Conservation (phyloP, 2,888 invertebrate genomes). For the Amphiduros pacificus region DNA sequence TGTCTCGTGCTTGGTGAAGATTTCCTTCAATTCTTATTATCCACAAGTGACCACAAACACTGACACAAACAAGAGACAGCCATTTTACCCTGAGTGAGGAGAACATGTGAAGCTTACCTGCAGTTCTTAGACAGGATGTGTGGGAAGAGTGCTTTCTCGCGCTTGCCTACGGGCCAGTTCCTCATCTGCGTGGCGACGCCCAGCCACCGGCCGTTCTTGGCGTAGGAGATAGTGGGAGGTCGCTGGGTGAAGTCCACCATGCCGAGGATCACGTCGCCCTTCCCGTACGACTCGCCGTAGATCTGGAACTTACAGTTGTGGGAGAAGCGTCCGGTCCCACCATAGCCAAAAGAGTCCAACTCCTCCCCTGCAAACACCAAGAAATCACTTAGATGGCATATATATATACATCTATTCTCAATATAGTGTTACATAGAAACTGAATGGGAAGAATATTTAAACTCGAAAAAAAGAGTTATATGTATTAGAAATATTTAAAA, state of each 20-base stretch:
- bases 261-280: constrained; percentile 79
- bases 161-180: constrained; percentile 64
- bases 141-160: constrained; percentile 77
- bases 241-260: constrained; percentile 72
- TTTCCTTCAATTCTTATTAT: no score
- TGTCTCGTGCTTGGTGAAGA: no score
- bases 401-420: no score
- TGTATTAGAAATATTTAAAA: no score
- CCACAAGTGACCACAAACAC: no score
- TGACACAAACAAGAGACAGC: no score
- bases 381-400: not conserved
- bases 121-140: constrained; percentile 89
- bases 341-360: constrained; percentile 76
- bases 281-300: constrained; percentile 73
- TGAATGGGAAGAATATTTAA: no score
- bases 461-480: no score
- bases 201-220: constrained; percentile 79
- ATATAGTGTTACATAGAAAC: no score
- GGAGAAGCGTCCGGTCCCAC: constrained; percentile 81
- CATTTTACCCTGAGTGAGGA: no score
- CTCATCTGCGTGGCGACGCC: constrained; percentile 76
- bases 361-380: constrained; percentile 67
- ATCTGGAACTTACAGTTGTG: constrained; percentile 75
- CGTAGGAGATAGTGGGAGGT: constrained; percentile 75
- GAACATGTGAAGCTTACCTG: no score